Evolutionary conservation across 1,140 invertebrate genomes (phyloP).

Genomic region (Drosophila nigromelanica): DNA sequence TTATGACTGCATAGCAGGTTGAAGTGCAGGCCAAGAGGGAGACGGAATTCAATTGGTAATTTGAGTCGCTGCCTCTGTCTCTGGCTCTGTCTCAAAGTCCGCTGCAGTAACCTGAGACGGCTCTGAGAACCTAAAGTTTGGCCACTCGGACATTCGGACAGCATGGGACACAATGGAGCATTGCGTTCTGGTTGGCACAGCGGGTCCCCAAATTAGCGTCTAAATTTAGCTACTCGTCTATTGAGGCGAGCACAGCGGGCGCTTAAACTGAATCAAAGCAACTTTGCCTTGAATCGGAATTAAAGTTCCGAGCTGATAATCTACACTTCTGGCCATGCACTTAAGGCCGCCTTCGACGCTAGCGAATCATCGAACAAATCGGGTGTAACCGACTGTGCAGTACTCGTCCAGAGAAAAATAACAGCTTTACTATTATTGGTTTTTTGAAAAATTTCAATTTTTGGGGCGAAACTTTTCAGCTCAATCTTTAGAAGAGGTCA

Average conservation of each 20-base stretch:
- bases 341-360: not conserved
- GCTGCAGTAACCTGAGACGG: slow-evolving; percentile 43
- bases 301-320: slow-evolving; percentile 6
- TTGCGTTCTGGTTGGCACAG: slow-evolving; percentile 44
- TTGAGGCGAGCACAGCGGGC: slow-evolving; percentile 51
- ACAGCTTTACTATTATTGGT: no score
- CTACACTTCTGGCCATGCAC: not conserved
- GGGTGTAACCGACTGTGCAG: no score
- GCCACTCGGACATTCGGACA: slow-evolving; percentile 7
- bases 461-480: no score
- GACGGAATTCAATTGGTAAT: slow-evolving; percentile 61
- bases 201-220: slow-evolving; percentile 75
- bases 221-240: slow-evolving; percentile 74
- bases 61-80: slow-evolving; percentile 43
- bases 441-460: no score
- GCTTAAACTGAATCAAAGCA: slow-evolving; percentile 28
- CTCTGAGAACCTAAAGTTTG: slow-evolving; percentile 43
- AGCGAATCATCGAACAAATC: not conserved
- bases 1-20: slow-evolving; percentile 48
- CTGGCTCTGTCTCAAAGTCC: not conserved
- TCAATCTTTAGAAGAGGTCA: no score
- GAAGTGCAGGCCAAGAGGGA: slow-evolving; percentile 10
- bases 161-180: not conserved
- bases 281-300: not conserved
- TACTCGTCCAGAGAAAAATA: no score